These are phyloP conservation scores for Pogonomyrmex barbatus DNA, from an alignment of 1,140 invertebrate species.

Conservation along the genomic window DNA sequence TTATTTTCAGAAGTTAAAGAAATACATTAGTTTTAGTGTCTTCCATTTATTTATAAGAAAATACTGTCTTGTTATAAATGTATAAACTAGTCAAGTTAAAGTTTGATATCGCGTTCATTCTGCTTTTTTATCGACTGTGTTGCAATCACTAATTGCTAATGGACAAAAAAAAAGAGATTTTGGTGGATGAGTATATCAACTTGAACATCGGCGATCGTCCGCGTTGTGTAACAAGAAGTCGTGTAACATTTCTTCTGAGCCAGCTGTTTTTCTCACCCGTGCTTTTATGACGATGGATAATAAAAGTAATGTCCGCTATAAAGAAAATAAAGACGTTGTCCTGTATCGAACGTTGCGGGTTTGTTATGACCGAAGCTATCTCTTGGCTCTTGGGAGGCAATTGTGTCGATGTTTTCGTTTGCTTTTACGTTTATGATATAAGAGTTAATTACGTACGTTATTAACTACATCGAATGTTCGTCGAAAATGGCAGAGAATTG, in stretches of 20 bases:
- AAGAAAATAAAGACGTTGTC: conserved; percentile 73
- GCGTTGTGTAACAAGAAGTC: conserved; percentile 7
- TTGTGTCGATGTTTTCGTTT: conserved; percentile 73
- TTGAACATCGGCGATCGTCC: conserved; percentile 14
- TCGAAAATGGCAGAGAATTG: not conserved
- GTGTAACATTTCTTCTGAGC: conserved; percentile 40
- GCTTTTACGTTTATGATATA: conserved; percentile 77
- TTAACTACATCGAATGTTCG: not conserved
- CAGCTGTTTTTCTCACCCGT: conserved; percentile 62
- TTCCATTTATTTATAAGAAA: not conserved
- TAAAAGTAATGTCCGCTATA: conserved; percentile 81
- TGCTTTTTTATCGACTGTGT: conserved; percentile 26
- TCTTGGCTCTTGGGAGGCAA: conserved; percentile 68
- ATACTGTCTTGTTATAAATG: not conserved
- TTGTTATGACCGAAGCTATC: conserved; percentile 46
- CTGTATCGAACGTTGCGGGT: conserved; percentile 65
- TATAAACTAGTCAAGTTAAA: conserved; percentile 9
- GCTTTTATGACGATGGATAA: conserved; percentile 71
- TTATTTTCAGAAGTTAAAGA: not conserved
- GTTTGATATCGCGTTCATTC: not conserved
- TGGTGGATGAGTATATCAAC: not conserved
- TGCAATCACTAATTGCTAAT: conserved; percentile 35
- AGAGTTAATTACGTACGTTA: conserved; percentile 12
- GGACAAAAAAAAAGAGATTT: not conserved
- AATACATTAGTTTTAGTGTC: not conserved